These are phyloP conservation scores for Antheraea mylitta DNA, from an alignment of 1,140 invertebrate species.

Conservation along the genomic window DNA sequence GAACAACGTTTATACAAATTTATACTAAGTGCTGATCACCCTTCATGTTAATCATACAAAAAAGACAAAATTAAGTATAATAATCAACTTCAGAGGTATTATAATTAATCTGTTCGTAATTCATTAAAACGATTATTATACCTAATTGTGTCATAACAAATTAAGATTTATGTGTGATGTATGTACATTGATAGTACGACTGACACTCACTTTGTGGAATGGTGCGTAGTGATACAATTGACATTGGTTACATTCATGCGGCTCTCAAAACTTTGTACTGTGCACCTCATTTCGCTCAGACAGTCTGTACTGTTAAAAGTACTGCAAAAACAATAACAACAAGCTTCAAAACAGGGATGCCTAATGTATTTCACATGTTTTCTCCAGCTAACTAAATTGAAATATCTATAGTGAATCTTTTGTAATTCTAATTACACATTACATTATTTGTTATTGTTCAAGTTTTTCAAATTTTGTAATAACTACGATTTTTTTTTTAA, in stretches of 20 bases:
- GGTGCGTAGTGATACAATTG: slow-evolving; percentile 60
- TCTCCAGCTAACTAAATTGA: too few species aligned
- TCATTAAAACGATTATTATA: not conserved
- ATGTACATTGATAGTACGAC: not conserved
- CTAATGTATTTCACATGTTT: slow-evolving; percentile 17
- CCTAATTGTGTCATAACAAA: not conserved
- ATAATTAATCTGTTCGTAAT: not conserved
- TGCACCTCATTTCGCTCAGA: slow-evolving; percentile 73
- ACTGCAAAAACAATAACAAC: slow-evolving; percentile 74
- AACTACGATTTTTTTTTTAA: too few species aligned
- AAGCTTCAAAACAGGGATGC: slow-evolving; percentile 38
- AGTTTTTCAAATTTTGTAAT: too few species aligned
- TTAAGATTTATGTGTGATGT: not conserved
- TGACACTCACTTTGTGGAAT: slow-evolving; percentile 63
- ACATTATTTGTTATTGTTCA: too few species aligned
- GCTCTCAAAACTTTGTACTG: slow-evolving; percentile 69
- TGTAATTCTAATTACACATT: too few species aligned
- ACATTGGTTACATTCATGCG: slow-evolving; percentile 71
- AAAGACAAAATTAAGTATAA: not conserved
- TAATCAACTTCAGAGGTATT: not conserved
- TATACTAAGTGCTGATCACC: not conserved
- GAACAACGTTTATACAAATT: too few species aligned
- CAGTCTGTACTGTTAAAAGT: slow-evolving; percentile 75
- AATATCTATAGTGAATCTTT: too few species aligned
- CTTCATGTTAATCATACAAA: not conserved